phyloP scores from a whole-genome alignment of 2,888 invertebrate genomes.

The Microplitis manilae region DNA sequence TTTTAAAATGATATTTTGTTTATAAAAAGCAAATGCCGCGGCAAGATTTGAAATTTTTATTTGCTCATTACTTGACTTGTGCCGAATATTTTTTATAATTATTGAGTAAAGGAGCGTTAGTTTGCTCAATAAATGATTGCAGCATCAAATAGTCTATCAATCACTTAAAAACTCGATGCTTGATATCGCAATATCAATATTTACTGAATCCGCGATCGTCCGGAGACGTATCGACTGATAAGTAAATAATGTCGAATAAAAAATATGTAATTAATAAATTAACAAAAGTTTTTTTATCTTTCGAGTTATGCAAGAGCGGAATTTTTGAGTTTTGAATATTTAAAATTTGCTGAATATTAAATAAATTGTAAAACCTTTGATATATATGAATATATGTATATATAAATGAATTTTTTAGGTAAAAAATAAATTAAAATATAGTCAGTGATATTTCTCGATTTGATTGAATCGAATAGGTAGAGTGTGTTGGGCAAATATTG shows the following conservation, averaged over 20 bases:
- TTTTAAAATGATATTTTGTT: no score
- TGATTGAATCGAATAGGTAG: constrained; percentile 47
- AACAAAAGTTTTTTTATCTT: constrained; percentile 4
- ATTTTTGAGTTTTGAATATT: not conserved
- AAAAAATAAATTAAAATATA: not conserved
- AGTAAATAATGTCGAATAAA: constrained; percentile 6
- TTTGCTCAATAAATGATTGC: constrained; percentile 8
- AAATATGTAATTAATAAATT: constrained; percentile 30
- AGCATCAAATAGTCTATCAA: constrained; percentile 11
- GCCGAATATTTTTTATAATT: not conserved
- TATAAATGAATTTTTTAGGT: not conserved
- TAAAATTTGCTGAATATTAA: not conserved
- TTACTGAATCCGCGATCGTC: constrained; percentile 7
- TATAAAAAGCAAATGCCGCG: no score
- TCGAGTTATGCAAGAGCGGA: constrained; percentile 2
- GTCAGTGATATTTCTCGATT: constrained; percentile 29
- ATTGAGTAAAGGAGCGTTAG: not conserved
- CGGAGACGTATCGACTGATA: not conserved
- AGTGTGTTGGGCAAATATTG: constrained; percentile 47
- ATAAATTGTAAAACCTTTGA: not conserved
- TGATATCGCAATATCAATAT: constrained; percentile 15
- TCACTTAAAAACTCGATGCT: constrained; percentile 13
- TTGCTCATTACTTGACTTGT: not conserved
- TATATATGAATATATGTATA: not conserved
- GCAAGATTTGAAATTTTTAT: not conserved